A percentile compares a stretch with the other conserved stretches of the same genome.
Evolutionary conservation across 1,140 invertebrate genomes (phyloP).

Genomic region (Plutomurus gul): DNA sequence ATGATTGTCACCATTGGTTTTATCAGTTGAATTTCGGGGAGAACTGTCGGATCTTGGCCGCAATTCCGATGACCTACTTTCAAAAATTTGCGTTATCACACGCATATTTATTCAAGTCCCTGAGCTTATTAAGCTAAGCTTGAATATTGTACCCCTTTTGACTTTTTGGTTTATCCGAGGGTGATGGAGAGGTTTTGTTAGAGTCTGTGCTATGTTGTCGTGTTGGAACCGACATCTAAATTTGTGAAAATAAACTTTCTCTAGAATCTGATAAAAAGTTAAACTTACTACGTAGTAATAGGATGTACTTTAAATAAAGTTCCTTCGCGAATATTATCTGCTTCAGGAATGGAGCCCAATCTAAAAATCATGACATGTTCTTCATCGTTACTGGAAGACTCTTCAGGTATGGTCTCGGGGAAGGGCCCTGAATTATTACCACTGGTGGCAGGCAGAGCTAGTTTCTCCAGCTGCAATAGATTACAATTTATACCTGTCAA

Average conservation of each 20-base stretch:
- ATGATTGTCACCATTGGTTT: slow-evolving; percentile 19
- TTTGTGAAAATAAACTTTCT: background rate
- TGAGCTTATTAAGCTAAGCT: background rate
- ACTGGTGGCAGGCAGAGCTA: slow-evolving; percentile 38
- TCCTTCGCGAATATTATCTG: slow-evolving; percentile 64
- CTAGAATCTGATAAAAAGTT: background rate
- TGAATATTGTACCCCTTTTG: slow-evolving; percentile 41
- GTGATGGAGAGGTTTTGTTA: slow-evolving; percentile 48
- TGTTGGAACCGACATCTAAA: slow-evolving; percentile 50
- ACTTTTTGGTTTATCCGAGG: slow-evolving; percentile 50
- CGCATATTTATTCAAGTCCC: background rate
- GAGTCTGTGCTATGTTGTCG: slow-evolving; percentile 51
- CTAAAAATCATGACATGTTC: slow-evolving; percentile 86
- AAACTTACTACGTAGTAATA: too few relatives aligned
- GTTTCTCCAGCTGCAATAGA: slow-evolving; percentile 48
- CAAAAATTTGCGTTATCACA: background rate
- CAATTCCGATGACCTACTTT: slow-evolving; percentile 21
- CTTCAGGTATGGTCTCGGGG: slow-evolving; percentile 88
- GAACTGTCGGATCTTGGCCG: slow-evolving; percentile 49
- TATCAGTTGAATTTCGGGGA: slow-evolving; percentile 43
- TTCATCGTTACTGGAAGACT: slow-evolving; percentile 81
- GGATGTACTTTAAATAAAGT: slow-evolving; percentile 69
- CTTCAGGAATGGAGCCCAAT: slow-evolving; percentile 71
- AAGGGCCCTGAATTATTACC: slow-evolving; percentile 66
- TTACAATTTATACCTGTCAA: background rate